These are phyloP conservation scores for Opisthograptis luteolata DNA, from an alignment of 2,888 invertebrate genomes.

Conservation along the genomic window DNA sequence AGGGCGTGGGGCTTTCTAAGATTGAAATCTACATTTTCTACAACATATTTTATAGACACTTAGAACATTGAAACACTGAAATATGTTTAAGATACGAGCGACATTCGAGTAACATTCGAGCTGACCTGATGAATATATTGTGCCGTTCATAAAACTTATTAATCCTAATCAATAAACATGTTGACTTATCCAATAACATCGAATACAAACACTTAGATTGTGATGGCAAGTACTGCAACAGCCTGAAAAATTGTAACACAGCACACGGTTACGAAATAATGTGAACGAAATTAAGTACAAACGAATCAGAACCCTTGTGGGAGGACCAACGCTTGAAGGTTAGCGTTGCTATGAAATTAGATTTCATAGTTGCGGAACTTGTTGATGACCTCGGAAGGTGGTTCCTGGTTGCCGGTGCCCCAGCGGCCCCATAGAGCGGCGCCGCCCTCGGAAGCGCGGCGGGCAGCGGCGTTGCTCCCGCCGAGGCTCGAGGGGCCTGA, in stretches of 20 bases:
- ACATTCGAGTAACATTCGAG: slow-evolving; percentile 78
- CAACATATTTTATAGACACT: slow-evolving; percentile 62
- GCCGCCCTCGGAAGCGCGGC: slow-evolving; percentile 94
- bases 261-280: slow-evolving; percentile 54
- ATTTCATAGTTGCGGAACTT: slow-evolving; percentile 97
- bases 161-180: slow-evolving; percentile 48
- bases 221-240: slow-evolving; percentile 60
- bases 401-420: slow-evolving; percentile 89
- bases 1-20: slow-evolving; percentile 59
- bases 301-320: slow-evolving; percentile 24
- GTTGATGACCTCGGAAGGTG: slow-evolving; percentile 91
- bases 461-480: slow-evolving; percentile 78
- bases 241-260: slow-evolving; percentile 53
- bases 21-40: slow-evolving; percentile 54
- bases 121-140: slow-evolving; percentile 84
- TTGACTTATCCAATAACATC: slow-evolving; percentile 46
- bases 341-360: slow-evolving; percentile 75
- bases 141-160: slow-evolving; percentile 64
- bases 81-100: slow-evolving; percentile 64
- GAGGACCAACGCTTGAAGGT: slow-evolving; percentile 23
- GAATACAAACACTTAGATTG: slow-evolving; percentile 40
- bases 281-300: slow-evolving; percentile 37
- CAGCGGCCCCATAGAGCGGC: slow-evolving; percentile 88
- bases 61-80: slow-evolving; percentile 66
- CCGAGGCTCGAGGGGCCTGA: slow-evolving; percentile 82